A percentile compares a stretch with the other conserved stretches of the same genome.
phyloP scores from a whole-genome alignment of 2,888 invertebrate genomes.

The Plagodis dolabraria region DNA sequence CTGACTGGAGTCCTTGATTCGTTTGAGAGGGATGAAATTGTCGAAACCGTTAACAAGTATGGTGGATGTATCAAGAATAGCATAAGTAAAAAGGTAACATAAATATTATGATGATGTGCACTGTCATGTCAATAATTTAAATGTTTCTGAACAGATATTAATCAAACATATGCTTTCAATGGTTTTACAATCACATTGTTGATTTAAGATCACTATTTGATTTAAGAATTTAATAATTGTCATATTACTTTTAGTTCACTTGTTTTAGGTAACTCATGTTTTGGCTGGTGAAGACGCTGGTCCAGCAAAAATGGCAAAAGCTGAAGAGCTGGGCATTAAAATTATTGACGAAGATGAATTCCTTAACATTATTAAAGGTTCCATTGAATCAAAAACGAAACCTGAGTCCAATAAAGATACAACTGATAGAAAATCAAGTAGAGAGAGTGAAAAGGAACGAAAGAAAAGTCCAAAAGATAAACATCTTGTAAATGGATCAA shows the following conservation, averaged over 20 bases:
- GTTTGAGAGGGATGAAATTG: slow-evolving; percentile 92
- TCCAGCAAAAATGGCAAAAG: slow-evolving; percentile 92
- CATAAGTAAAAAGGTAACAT: slow-evolving; percentile 89
- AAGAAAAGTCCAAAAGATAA: slow-evolving; percentile 39
- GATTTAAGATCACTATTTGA: background rate
- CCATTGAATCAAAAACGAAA: slow-evolving; percentile 48
- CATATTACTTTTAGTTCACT: background rate
- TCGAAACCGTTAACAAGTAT: slow-evolving; percentile 89
- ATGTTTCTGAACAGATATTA: too few relatives aligned
- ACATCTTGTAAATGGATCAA: slow-evolving; percentile 31
- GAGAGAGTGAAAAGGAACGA: slow-evolving; percentile 35
- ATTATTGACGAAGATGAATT: slow-evolving; percentile 93
- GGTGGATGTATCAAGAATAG: slow-evolving; percentile 91
- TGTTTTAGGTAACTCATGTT: slow-evolving; percentile 87
- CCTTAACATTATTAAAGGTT: slow-evolving; percentile 89
- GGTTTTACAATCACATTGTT: background rate
- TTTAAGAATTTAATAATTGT: background rate
- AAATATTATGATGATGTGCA: too few relatives aligned
- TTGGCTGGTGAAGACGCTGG: slow-evolving; percentile 95
- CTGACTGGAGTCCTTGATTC: slow-evolving; percentile 96
- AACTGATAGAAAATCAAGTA: slow-evolving; percentile 38
- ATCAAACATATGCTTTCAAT: background rate
- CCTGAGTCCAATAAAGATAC: slow-evolving; percentile 40
- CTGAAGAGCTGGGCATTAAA: slow-evolving; percentile 88
- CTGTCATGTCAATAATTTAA: too few relatives aligned